Conservation (phyloP, 1,140 invertebrate genomes). For the Hycleus phaleratus region DNA sequence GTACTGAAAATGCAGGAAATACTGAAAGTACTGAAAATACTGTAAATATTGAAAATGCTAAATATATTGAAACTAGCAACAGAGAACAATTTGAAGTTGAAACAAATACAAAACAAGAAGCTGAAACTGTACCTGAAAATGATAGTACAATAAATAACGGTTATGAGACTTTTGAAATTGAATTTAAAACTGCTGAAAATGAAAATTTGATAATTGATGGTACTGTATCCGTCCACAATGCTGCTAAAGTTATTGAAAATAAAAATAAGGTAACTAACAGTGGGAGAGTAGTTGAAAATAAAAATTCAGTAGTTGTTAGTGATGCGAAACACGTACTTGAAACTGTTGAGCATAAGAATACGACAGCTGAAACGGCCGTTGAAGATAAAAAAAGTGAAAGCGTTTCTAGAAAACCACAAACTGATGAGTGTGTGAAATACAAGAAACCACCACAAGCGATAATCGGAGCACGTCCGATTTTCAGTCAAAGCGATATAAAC, state of each 20-base stretch:
- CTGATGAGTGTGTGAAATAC: constrained; percentile 9
- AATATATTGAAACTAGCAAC: not conserved
- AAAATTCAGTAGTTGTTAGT: not conserved
- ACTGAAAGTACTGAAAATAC: not conserved
- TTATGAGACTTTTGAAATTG: too few species aligned
- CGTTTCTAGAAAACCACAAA: not conserved
- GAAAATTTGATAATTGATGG: too few species aligned
- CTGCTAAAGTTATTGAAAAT: too few species aligned
- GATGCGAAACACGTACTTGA: not conserved
- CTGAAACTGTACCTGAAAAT: too few species aligned
- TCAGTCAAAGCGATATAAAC: constrained; percentile 37
- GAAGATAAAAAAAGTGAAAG: not conserved
- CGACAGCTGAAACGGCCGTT: not conserved
- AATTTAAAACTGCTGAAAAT: too few species aligned
- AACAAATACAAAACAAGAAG: too few species aligned
- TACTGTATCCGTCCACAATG: too few species aligned
- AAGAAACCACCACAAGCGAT: constrained; percentile 39
- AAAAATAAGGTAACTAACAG: not conserved
- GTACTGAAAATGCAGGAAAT: not conserved
- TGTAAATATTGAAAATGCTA: not conserved
- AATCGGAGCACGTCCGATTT: constrained; percentile 39
- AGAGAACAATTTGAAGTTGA: not conserved
- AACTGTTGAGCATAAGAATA: not conserved
- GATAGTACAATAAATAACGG: too few species aligned
- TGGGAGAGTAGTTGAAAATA: not conserved